Base-by-base conservation (phyloP, 1,140 invertebrate species). In the Drosophila orosa region DNA sequence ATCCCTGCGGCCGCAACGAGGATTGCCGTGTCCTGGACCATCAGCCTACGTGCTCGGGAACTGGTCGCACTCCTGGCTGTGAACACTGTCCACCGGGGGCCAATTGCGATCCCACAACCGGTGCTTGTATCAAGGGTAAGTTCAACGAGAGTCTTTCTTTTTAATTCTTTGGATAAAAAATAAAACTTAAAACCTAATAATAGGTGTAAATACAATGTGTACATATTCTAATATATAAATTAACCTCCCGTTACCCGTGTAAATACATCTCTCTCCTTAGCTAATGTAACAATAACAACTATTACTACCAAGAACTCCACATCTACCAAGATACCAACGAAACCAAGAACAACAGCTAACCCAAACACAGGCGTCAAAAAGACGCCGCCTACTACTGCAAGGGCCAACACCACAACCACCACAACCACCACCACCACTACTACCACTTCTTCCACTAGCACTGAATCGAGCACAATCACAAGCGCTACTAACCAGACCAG, bases 1-100 rank as follows among this genome's bases (percentile, higher is more conserved):
- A 95, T 80, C 95, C 95, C 2, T 97, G 96, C 81, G 89, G 93
- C 17, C 71, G 82, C 3, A 92, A 92, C 33, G 93, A 90, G 29
- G 95, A 96, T 45, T 97, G 96, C 90, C 95, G 95, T 74, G 96
- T 97, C 24, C 93, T 96, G 74, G 93, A 96, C 82, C 96, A 97
- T 92, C 94, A 95, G 85, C 95, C 96, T 25, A 94, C 96, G 54
- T 97, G 96, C 83, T 94, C 95, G 22, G 95, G 86, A 50, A 56
- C 84, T 27, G 84, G 84, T 42, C 90, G 90, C 35, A 90, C 84
- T 24, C 76, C 93, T 48, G 94, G 93, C 39, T 97, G 96, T 90
- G 94, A 94, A 15, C 95, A 96, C 74, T 97, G 96, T 91, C 95
- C 96, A 62, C 93, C 94, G 35, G 96, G 96, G 60, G 94, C 95